phyloP scores from a whole-genome alignment of 2,113 vertebrate species.

The Marmota flaviventris region DNA sequence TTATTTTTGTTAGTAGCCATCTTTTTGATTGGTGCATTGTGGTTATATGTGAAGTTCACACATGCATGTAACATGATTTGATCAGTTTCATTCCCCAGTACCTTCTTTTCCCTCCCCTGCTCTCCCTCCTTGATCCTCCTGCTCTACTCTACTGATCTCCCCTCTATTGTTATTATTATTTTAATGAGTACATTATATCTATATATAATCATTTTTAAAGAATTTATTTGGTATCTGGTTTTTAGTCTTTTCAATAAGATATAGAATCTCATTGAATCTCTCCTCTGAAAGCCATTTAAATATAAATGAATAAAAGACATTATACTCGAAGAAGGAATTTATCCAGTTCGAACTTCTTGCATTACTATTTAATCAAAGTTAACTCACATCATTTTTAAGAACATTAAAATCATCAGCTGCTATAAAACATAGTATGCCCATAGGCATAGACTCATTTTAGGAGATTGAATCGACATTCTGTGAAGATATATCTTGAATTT shows the following conservation, averaged over 20 bases:
- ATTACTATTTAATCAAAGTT: constrained; percentile 11
- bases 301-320: constrained; percentile 34
- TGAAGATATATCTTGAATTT: not conserved
- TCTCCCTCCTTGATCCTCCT: too few species aligned
- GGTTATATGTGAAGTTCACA: too few species aligned
- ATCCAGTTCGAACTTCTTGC: not conserved
- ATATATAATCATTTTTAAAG: not conserved
- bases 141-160: too few species aligned
- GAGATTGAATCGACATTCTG: not conserved
- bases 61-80: too few species aligned
- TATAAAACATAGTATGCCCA: not conserved
- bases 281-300: constrained; percentile 40
- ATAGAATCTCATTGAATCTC: not conserved
- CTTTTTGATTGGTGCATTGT: too few species aligned
- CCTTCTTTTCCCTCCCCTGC: too few species aligned
- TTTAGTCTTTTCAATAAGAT: not conserved
- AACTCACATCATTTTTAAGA: not conserved
- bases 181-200: too few species aligned
- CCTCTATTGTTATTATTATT: too few species aligned
- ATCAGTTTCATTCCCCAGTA: too few species aligned
- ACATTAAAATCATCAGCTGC: not conserved
- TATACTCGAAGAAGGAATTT: not conserved
- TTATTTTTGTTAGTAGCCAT: too few species aligned
- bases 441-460: not conserved
- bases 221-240: not conserved